These are phyloP conservation scores for Hippopotamyrus pictus DNA, from an alignment of 2,797 vertebrate species.

Conservation along the genomic window DNA sequence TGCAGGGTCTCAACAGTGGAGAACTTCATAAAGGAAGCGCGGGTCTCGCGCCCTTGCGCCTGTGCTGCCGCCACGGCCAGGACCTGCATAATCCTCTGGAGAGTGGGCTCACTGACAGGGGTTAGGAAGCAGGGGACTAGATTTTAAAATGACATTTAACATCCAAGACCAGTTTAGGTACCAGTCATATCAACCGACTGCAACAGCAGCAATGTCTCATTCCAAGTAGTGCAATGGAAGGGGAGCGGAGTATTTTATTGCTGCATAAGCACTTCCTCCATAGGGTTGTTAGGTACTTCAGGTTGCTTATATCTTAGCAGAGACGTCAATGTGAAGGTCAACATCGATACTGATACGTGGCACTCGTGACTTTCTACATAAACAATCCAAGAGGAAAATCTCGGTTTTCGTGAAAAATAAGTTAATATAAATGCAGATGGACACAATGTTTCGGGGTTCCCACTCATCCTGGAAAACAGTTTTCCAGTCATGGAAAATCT, in stretches of 20 bases:
- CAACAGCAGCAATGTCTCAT: background rate
- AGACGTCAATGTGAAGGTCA: background rate
- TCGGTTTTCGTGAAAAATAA: background rate
- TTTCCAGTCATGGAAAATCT: background rate
- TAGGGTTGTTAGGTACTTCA: background rate
- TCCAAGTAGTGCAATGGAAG: background rate
- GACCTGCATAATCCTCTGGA: constrained; percentile 60
- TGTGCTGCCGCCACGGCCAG: constrained; percentile 59
- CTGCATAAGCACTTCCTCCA: background rate
- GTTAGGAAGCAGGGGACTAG: background rate
- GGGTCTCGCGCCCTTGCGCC: constrained; percentile 50
- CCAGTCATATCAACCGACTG: background rate
- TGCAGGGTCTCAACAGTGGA: constrained; percentile 62
- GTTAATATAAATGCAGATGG: background rate
- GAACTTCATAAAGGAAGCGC: constrained; percentile 70
- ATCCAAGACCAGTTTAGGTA: background rate
- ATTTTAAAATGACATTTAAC: background rate
- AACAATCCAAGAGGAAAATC: background rate
- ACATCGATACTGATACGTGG: background rate
- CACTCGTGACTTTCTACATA: background rate
- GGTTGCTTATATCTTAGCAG: background rate
- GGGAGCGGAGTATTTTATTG: background rate
- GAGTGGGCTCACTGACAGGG: constrained; percentile 53
- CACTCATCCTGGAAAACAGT: background rate
- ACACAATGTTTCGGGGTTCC: background rate